These are phyloP conservation scores for Acromyrmex charruanus DNA, from an alignment of 1,140 invertebrate species.

Conservation along the genomic window DNA sequence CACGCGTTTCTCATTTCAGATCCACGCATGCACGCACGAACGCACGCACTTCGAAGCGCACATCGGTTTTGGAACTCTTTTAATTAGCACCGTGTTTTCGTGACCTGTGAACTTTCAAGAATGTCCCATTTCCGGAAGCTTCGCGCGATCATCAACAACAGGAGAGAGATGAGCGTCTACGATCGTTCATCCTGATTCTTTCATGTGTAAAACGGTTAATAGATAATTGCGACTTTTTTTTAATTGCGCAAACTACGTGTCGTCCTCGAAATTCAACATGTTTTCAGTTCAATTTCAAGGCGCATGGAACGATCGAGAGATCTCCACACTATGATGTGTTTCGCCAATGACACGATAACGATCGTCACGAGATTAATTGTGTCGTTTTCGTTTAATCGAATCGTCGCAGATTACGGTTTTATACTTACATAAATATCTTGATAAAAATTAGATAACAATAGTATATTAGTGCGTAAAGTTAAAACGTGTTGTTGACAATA, in stretches of 20 bases:
- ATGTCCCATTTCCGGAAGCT: conserved; percentile 54
- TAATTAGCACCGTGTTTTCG: conserved; percentile 84
- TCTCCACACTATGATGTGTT: background rate
- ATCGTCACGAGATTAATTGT: conserved; percentile 13
- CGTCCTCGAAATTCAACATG: conserved; percentile 30
- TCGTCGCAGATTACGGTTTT: conserved; percentile 14
- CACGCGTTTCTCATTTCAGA: conserved; percentile 54
- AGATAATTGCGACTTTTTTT: conserved; percentile 12
- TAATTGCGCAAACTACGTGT: background rate
- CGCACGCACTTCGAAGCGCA: conserved; percentile 38
- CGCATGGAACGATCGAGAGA: background rate
- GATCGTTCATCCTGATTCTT: conserved; percentile 12
- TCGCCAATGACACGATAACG: background rate
- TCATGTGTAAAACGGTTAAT: conserved; percentile 30
- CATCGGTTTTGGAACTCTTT: conserved; percentile 81
- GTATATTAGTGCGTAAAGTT: conserved; percentile 67
- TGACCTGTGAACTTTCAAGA: conserved; percentile 66
- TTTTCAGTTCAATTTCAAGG: conserved; percentile 20
- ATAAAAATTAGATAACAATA: conserved; percentile 71
- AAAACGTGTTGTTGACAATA: conserved; percentile 67
- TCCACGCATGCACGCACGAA: conserved; percentile 36
- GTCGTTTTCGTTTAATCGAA: conserved; percentile 15
- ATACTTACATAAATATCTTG: conserved; percentile 50
- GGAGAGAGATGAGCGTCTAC: conserved; percentile 30
- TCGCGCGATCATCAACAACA: conserved; percentile 31